Evolutionary conservation across 2,797 vertebrate genomes (phyloP), one percentile per base, ranked within the genome.

Genomic region (Paedocypris micromegethes): DNA sequence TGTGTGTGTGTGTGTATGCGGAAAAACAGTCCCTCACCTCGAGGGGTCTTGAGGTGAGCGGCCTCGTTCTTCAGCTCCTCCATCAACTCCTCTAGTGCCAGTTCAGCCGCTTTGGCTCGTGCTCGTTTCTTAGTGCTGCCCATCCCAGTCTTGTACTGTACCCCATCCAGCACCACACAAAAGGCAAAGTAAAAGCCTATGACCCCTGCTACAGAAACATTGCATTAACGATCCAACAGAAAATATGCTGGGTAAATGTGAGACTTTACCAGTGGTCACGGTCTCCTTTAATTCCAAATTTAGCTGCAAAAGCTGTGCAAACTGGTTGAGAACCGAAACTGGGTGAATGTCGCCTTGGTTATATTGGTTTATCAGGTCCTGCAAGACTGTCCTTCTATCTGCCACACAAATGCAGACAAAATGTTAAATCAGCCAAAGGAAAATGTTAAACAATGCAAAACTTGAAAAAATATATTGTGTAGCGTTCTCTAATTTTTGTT

Each of bases 51-150:
- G 23, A 23, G 23, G 1, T 23, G 23, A 23, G 23, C 23, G 23
- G 23, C 67, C 9, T 83, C 75, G 55, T 64, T 54, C 6, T 82
- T 83, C 61, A 92, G 78, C n/a, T 81, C 67, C 4, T 86, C 87
- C 9, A 94, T 80, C 0, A 96, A 79, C 23, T 95, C 92, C 66
- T 90, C 81, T 58, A 99, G 86, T 76, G 97, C 94, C 8, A 94
- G 71, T 75, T 88, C 83, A 3, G 93, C 91, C 7, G 97, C 95
- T 77, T 87, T 90, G 56, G 79, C 79, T 70, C 88, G 90, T 37
- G 96, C 92, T 41, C 91, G 89, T 79, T 96, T 99, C 80, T 97
- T 99, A 68, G 80, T 96, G 72, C 47, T 80, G n/a, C 96, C 97
- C 81, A 96, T 85, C 50, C 96, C 97, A 6, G 91, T 93, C 81